Percentiles rank a stretch among this genome's conserved stretches.
Evolutionary conservation across 2,797 vertebrate genomes (phyloP).

Genomic region (Pantherophis alleghaniensis): DNA sequence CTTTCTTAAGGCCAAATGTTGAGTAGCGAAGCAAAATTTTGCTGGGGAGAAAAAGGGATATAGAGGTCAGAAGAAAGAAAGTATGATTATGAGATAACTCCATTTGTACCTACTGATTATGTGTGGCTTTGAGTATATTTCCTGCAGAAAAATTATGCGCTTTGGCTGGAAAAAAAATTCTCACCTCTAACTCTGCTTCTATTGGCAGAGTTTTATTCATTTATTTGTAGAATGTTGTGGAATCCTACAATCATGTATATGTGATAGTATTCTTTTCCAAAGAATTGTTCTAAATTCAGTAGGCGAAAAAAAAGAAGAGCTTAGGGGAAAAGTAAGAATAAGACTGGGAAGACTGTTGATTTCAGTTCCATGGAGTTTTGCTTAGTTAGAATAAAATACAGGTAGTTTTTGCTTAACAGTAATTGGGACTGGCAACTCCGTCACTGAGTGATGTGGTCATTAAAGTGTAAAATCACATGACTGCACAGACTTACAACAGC

Average conservation of each 20-base stretch:
- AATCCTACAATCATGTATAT: neutral
- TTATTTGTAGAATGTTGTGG: neutral
- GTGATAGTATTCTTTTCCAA: neutral
- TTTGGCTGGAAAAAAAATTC: neutral
- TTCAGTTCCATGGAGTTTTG: neutral
- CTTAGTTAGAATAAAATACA: neutral
- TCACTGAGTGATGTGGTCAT: neutral
- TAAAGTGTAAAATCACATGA: neutral
- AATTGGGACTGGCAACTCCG: neutral
- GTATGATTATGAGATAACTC: neutral
- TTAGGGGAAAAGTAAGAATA: neutral
- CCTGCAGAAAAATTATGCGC: neutral
- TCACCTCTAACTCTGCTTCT: neutral
- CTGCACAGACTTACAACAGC: neutral
- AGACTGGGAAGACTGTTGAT: neutral
- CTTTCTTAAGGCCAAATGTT: neutral
- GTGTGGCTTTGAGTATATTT: neutral
- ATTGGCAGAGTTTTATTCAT: neutral
- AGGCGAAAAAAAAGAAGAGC: neutral
- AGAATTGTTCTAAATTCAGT: neutral
- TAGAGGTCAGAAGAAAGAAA: neutral
- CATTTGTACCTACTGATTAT: neutral
- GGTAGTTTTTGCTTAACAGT: neutral
- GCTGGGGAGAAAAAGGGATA: neutral
- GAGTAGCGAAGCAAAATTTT: neutral